Base-by-base conservation (phyloP, 1,140 invertebrate genomes). In the Aphelinus certus region DNA sequence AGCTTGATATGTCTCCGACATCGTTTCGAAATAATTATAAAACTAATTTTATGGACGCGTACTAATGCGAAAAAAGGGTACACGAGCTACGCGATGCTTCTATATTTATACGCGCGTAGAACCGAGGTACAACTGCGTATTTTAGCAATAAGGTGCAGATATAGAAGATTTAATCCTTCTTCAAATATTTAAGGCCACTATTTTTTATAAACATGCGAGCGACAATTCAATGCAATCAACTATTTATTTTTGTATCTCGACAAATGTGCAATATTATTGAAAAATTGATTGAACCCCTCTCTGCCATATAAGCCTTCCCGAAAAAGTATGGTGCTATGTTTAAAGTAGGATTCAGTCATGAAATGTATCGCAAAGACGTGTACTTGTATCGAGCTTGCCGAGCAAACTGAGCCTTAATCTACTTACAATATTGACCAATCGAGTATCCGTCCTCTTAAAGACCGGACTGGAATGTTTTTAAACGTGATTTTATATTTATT, bases 161-260 rank as follows among this genome's bases (percentile, higher is more conserved):
- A 46, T 7, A 76, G 69, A 65, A 72, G 48, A 76, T n/a, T 72
- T 67, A 47, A 71, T 60, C 53, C 53, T 69, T 51, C 68, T 60
- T 75, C 7, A 64, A 62, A 56, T 67, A 46, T 7, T 2, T n/a
- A 46, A 56, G 56, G 9, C 56, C 57, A 63, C 68, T 76, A 72
- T 72, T 76, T 76, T 71, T 76, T 67, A 71, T 56, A 71, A 76
- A 67, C 7, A 10, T 61, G 63, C 60, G 56, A 62, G 55, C 43
- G 5, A 72, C 51, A 71, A 62, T 48, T 60, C 26, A 55, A 61
- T 71, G 26, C 58, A 71, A 76, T 76, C 63, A 42, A 71, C 46
- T 76, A 71, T 76, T 76, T 76, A 76, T 76, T 71, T 76, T 76
- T 76, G 47, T 76, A 76, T 71, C 56, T 66, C 47, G 49, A 71